Conservation (phyloP, 2,888 invertebrate species). For the Ophion obscuratus region DNA sequence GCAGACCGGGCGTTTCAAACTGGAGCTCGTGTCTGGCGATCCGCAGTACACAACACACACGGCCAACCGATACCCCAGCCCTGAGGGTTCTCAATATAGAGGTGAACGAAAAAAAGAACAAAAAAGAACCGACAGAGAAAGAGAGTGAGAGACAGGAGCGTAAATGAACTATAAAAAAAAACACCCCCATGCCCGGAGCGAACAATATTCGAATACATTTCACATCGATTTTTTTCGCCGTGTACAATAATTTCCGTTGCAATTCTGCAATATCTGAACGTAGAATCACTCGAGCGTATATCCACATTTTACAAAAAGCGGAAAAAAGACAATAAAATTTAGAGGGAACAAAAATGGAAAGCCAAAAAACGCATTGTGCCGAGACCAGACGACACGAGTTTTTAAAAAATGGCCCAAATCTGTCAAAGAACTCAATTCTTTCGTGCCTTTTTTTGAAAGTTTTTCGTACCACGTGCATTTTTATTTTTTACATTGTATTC, state of each 20-base stretch:
- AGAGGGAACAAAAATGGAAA: background rate
- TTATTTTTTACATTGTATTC: background rate
- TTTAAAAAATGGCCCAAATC: no score
- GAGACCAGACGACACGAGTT: no score
- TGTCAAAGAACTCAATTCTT: no score
- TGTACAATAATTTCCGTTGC: background rate
- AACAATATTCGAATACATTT: background rate
- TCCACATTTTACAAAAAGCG: conserved; percentile 18
- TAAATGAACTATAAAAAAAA: conserved; percentile 23
- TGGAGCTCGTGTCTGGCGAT: conserved; percentile 44
- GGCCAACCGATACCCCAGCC: conserved; percentile 39
- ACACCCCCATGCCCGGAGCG: background rate
- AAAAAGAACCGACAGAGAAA: conserved; percentile 13
- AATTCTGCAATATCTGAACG: background rate
- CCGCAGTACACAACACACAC: conserved; percentile 43
- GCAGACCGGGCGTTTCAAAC: conserved; percentile 38
- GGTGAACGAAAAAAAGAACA: background rate
- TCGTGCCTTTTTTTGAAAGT: no score
- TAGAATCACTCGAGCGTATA: conserved; percentile 28
- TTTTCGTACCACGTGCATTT: no score
- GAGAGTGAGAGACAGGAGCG: background rate
- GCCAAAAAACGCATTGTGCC: no score
- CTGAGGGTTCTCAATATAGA: conserved; percentile 34
- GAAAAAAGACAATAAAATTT: conserved; percentile 38
- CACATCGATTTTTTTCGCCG: background rate